These are phyloP conservation scores for Nysson spinosus DNA, from an alignment of 2,888 invertebrate species.

Conservation along the genomic window DNA sequence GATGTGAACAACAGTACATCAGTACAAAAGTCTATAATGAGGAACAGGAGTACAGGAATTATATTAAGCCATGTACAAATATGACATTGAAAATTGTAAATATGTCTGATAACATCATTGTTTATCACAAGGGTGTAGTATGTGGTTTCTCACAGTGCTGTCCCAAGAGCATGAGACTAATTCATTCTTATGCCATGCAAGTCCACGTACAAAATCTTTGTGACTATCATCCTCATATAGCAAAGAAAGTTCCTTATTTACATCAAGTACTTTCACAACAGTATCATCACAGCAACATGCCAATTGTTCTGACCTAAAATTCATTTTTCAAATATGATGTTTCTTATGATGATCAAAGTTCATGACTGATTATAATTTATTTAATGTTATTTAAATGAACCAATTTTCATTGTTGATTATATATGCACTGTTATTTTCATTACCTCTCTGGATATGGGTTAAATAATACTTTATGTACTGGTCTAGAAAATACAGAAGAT, in stretches of 20 bases:
- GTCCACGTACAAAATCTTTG: conserved; percentile 79
- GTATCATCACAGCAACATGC: conserved; percentile 79
- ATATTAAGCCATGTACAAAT: conserved; percentile 9
- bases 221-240: conserved; percentile 78
- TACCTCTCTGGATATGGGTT: conserved; percentile 67
- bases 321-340: no score
- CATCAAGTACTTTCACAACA: conserved; percentile 77
- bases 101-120: conserved; percentile 8
- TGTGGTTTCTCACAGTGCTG: conserved; percentile 71
- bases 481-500: conserved; percentile 68
- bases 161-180: conserved; percentile 82
- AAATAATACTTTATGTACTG: conserved; percentile 76
- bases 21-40: conserved; percentile 16
- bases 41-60: conserved; percentile 4
- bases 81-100: conserved; percentile 5
- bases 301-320: conserved; percentile 71
- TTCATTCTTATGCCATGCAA: conserved; percentile 79
- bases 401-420: background rate
- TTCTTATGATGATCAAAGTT: no score
- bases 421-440: conserved; percentile 8
- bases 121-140: conserved; percentile 8
- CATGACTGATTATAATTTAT: no score
- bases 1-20: conserved; percentile 7
- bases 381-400: background rate
- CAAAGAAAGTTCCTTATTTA: conserved; percentile 67